Base-by-base conservation (phyloP, 2,113 vertebrate genomes). In the Petrocephalus microphthalmus region DNA sequence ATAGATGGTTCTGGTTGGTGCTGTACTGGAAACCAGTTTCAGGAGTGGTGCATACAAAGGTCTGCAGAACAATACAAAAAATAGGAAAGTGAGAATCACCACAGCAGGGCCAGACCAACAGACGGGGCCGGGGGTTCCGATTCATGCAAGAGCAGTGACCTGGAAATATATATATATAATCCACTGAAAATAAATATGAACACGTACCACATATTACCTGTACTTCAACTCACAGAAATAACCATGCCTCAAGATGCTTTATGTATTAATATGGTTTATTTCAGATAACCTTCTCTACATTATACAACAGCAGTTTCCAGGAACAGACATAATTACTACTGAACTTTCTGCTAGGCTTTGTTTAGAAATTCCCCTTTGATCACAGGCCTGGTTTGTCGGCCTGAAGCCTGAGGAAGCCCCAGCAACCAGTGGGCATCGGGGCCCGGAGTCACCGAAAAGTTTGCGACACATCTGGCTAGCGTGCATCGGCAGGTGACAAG, bases 41-140 rank as follows among this genome's bases (percentile, higher is more conserved):
- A 88, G 96, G 90, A 84, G 94, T 92, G 11, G 95, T 95, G 88
- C 93, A 94, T 91, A 97, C 88, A 91, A 97, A 95, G 91, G 96
- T 95, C 98, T 99, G 95, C 47, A 91, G n/a, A 90, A 45, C 90
- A 90, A 42, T n/a, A 67, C 33, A 45, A 17, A 78, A 51, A 51
- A 3, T 1, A 25, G 17, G 33, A 83, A 49, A 49, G 20, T 83
- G 45, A 45, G 81, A 47, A 49, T 20, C 13, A 15, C 42, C 1
- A 19, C 45, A 45, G 37, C 0, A 7, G 5, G 15, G 29, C 56
- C 15, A 60, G 15, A 60, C 56, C 15, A 60, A 60, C 56, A 60
- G 7, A 49, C 47, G 60, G 57, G 7, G 42, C 3, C 1, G 20
- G 20, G 8, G 60, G 57, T 67, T 64, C 60, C 25, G 10, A 29